Evolutionary conservation across 2,797 vertebrate species (phyloP), one percentile per base, ranked within the genome.

Genomic region (Spheniscus humboldti): DNA sequence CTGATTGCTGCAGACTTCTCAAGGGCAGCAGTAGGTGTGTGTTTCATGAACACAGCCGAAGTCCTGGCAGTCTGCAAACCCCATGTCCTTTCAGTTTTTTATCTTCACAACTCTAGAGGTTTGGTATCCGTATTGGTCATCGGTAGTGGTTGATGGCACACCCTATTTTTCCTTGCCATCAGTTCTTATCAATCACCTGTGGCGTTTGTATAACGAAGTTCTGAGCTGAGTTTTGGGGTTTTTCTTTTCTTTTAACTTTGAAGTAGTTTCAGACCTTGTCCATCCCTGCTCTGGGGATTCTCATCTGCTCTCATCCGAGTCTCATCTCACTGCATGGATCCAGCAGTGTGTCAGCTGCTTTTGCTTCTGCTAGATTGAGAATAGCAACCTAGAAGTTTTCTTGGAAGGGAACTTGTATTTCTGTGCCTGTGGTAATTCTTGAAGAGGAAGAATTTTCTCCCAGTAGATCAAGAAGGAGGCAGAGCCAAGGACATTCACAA

Each of bases 401-500:
- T 37, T 63, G 71, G 55, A 95, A 84, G 74, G 86, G 13, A 85
- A 71, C 10, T 71, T 88, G 86, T 48, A 52, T 93, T 96, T 94
- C 77, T 85, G 73, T 92, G 92, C 64, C 68, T 76, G 23, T 79
- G 71, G 56, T 86, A 92, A 73, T 94, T 88, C 87, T 71, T 68
- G 88, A 91, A 88, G 74, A 83, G 39, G 74, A 81, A 82, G 83
- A 80, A 47, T 37, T 89, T 82, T 78, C 86, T 59, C 55, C 67
- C 60, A 73, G 43, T 93, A 85, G 63, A 82, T 89, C 30, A 79
- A 90, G 92, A 80, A 93, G 67, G 78, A 92, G 79, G 52, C 88
- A 94, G 67, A 94, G 62, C 47, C 55, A 86, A 82, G 35, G 71
- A 95, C 35, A 73, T 68, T 78, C 79, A 76, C 57, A 86, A 91